Percentiles rank a stretch among this genome's conserved stretches.
These are phyloP conservation scores for Danio aesculapii DNA, from an alignment of 2,797 vertebrate genomes.

Conservation along the genomic window DNA sequence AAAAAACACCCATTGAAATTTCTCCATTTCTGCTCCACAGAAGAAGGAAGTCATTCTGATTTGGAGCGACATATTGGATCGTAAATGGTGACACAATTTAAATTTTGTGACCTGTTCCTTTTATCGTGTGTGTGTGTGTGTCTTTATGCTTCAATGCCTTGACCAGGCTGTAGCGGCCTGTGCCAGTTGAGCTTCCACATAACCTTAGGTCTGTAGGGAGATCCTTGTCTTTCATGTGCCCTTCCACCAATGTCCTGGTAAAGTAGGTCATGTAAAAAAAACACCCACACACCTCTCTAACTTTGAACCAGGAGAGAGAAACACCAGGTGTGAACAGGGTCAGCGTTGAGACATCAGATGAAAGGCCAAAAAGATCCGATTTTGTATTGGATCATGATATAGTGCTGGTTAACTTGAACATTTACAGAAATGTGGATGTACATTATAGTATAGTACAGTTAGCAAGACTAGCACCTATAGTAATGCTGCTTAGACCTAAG, in stretches of 20 bases:
- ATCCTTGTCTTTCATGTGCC: slow-evolving; percentile 78
- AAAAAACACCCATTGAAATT: not conserved
- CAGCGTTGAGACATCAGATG: not conserved
- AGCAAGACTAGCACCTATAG: not conserved
- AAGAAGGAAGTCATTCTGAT: not conserved
- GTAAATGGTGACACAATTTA: not conserved
- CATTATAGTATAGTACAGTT: not conserved
- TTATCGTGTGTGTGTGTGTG: slow-evolving; percentile 50
- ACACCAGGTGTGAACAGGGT: slow-evolving; percentile 14
- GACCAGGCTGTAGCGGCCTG: slow-evolving; percentile 68
- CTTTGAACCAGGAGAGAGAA: slow-evolving; percentile 31
- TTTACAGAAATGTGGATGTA: not conserved
- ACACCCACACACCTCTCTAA: slow-evolving; percentile 44
- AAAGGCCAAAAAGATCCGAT: not conserved
- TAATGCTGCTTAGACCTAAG: not conserved
- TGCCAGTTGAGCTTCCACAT: slow-evolving; percentile 69
- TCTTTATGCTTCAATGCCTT: slow-evolving; percentile 71
- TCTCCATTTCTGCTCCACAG: not conserved
- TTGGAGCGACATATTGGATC: not conserved
- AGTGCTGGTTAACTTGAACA: not conserved
- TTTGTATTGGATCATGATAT: not conserved
- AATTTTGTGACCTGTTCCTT: slow-evolving; percentile 21
- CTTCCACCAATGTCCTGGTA: slow-evolving; percentile 70
- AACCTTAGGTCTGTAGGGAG: slow-evolving; percentile 74
- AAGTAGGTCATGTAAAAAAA: slow-evolving; percentile 79